Evolutionary conservation across 2,113 vertebrate species (phyloP), one percentile per base, ranked within the genome.

Genomic region (Rhabdomys dilectus): DNA sequence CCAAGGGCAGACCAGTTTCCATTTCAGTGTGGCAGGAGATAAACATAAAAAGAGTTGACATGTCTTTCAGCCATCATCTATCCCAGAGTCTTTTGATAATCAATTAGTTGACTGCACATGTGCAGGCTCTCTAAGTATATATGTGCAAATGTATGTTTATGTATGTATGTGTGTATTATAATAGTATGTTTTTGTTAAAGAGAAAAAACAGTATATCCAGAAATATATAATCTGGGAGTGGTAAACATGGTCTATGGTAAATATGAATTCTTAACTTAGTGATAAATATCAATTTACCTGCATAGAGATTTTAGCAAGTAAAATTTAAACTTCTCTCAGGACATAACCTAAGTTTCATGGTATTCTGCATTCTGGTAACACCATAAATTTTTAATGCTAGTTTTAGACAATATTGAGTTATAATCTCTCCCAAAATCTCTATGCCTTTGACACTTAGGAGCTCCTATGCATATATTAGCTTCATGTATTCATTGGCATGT

Each of bases 381-480:
- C 16, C 19, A 29, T 60, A 19, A 73, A 11, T 45, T 81, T 53
- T 45, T 53, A 24, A 87, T 51, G 11, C 21, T 51, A 56, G 78
- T 39, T 88, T 70, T 29, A 94, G 53, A 87, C 1, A 51, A 12
- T 9, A 58, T 3, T 91, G 34, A 88, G 16, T 81, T 42, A 56
- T 62, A 21, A 19, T 76, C 11, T 95, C 21, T 36, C 77, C 36
- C 31, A 60, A 4, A 42, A 62, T 51, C 92, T 93, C n/a, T 68
- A 36, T 13, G 34, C 68, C 58, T 48, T 88, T 45, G 7, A 75
- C 16, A 85, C 13, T 19, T 72, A 22, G 34, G 76, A 81, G n/a
- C 90, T n/a, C 58, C 70, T 68, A 92, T 81, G 31, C 3, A 39
- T 66, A 2, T 64, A 51, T 64, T 84, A 97, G 89, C 81, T 78